Conservation (phyloP, 1,140 invertebrate genomes). For the Tetraneura akinire region DNA sequence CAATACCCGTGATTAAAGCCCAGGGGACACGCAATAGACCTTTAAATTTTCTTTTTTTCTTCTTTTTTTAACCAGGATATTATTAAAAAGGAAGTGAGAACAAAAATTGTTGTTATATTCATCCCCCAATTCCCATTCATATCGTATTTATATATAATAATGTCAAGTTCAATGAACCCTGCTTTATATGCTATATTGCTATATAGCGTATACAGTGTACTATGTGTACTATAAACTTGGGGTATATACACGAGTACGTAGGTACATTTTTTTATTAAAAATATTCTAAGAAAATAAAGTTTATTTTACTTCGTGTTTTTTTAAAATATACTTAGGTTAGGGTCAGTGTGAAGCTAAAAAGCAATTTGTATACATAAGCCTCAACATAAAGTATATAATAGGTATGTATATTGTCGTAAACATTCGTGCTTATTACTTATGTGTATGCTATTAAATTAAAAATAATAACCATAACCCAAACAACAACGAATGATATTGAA, state of each 20-base stretch:
- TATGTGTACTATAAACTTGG: not conserved
- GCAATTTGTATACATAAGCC: not conserved
- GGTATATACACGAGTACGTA: not conserved
- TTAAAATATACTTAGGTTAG: too few relatives aligned
- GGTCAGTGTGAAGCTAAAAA: not conserved
- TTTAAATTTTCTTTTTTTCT: slow-evolving; percentile 1
- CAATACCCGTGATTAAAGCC: not conserved
- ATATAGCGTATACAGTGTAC: not conserved
- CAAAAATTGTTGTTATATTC: not conserved
- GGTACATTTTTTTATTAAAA: slow-evolving; percentile 1
- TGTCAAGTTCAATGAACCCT: not conserved
- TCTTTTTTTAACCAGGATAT: not conserved
- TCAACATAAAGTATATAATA: too few relatives aligned
- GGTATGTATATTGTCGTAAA: not conserved
- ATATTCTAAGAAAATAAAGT: not conserved
- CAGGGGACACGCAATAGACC: not conserved
- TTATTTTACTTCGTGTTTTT: not conserved
- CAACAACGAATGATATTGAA: not conserved
- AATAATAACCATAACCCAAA: not conserved
- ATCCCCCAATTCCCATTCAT: not conserved
- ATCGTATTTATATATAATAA: too few relatives aligned
- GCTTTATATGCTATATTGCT: too few relatives aligned
- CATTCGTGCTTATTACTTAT: not conserved
- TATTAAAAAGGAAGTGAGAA: not conserved
- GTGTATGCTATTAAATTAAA: not conserved